These are phyloP conservation scores for Perca schrenkii DNA, from an alignment of 2,113 vertebrate genomes.

Conservation along the genomic window DNA sequence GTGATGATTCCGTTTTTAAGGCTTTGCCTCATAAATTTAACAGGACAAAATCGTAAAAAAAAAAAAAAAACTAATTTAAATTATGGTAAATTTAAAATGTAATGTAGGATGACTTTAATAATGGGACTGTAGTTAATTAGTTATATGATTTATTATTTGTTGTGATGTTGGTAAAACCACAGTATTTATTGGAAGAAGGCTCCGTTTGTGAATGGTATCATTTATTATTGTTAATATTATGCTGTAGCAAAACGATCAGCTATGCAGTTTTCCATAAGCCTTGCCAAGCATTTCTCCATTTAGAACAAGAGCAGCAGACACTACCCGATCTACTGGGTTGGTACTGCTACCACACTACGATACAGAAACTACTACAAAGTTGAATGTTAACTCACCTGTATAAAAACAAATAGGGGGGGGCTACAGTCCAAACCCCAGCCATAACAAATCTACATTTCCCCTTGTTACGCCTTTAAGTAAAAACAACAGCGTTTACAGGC, in stretches of 20 bases:
- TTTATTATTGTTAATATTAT: constrained; percentile 3
- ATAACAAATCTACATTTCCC: constrained; percentile 5
- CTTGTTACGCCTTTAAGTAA: neutral
- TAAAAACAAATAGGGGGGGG: neutral
- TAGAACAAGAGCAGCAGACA: constrained; percentile 11
- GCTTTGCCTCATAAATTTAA: neutral
- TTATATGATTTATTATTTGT: neutral
- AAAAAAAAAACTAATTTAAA: neutral
- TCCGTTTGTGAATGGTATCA: constrained; percentile 1
- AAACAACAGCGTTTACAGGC: neutral
- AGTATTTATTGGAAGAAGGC: neutral
- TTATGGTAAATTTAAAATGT: neutral
- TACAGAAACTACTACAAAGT: constrained; percentile 32
- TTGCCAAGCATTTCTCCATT: constrained; percentile 4
- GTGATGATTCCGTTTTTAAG: neutral
- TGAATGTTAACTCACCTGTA: constrained; percentile 49
- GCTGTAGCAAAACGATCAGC: constrained; percentile 22
- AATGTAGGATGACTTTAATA: neutral
- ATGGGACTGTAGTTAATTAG: neutral
- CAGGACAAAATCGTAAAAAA: neutral
- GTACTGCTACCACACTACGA: neutral
- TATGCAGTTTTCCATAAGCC: constrained; percentile 17
- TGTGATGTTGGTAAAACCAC: neutral
- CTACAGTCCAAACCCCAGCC: neutral
- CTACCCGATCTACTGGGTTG: constrained; percentile 11